Conservation (phyloP, 2,888 invertebrate species). For the Melinaea menophilus region DNA sequence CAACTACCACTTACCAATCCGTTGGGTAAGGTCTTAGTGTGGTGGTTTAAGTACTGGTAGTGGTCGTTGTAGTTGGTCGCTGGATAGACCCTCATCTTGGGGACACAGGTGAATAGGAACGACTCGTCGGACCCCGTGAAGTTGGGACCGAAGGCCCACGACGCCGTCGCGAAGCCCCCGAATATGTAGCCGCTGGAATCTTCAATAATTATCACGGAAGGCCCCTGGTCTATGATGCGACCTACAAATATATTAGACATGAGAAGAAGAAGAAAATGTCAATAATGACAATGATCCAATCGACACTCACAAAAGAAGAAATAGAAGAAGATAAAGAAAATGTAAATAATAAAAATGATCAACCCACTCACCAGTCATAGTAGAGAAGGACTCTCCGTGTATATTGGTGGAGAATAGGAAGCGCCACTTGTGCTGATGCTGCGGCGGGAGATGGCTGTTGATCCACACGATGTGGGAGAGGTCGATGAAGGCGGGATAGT, state of each 20-base stretch:
- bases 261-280: neutral
- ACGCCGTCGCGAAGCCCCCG: slow-evolving; percentile 91
- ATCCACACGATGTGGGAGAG: slow-evolving; percentile 88
- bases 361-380: slow-evolving; percentile 78
- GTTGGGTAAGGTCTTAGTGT: slow-evolving; percentile 96
- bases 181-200: slow-evolving; percentile 90
- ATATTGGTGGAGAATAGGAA: slow-evolving; percentile 91
- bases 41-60: slow-evolving; percentile 94
- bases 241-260: slow-evolving; percentile 70
- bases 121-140: slow-evolving; percentile 86
- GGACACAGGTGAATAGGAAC: slow-evolving; percentile 90
- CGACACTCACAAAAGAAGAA: neutral
- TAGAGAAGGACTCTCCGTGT: slow-evolving; percentile 94
- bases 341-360: too few species aligned
- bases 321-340: neutral
- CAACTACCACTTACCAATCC: slow-evolving; percentile 81
- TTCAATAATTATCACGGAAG: slow-evolving; percentile 90
- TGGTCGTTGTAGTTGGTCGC: slow-evolving; percentile 92
- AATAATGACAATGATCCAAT: neutral
- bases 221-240: slow-evolving; percentile 87
- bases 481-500: slow-evolving; percentile 86
- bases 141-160: slow-evolving; percentile 87
- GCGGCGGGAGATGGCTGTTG: slow-evolving; percentile 86
- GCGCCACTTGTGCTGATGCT: slow-evolving; percentile 88
- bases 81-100: slow-evolving; percentile 86